Percentiles rank a stretch among this genome's conserved stretches.
phyloP scores from a whole-genome alignment of 2,888 invertebrate species.

The Pycnomerus fuliginosus region DNA sequence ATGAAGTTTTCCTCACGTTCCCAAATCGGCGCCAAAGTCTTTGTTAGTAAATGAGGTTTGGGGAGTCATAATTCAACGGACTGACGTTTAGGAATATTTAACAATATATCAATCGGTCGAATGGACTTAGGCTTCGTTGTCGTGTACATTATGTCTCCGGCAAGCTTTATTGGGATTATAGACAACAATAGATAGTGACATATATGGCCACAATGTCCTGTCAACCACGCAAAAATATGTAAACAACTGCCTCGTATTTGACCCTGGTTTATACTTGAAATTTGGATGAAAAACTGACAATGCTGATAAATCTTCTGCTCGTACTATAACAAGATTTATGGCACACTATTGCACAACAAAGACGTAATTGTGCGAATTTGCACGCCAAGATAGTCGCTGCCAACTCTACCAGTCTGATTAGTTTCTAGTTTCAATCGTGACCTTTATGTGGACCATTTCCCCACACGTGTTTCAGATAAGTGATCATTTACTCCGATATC shows the following conservation, averaged over 20 bases:
- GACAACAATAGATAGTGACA: conserved; percentile 26
- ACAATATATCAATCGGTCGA: conserved; percentile 24
- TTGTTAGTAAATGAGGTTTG: conserved; percentile 16
- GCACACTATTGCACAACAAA: too few relatives aligned
- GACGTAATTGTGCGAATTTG: too few relatives aligned
- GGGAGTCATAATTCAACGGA: conserved; percentile 21
- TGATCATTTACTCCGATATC: too few relatives aligned
- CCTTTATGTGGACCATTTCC: too few relatives aligned
- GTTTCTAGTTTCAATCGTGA: too few relatives aligned
- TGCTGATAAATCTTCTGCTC: too few relatives aligned
- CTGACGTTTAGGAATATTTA: conserved; percentile 24
- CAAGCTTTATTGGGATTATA: conserved; percentile 27
- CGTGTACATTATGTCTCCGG: conserved; percentile 22
- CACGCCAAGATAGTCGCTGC: too few relatives aligned
- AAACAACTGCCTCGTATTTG: conserved; percentile 12
- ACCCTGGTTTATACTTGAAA: conserved; percentile 8
- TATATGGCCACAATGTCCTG: conserved; percentile 18
- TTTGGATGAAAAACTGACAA: background rate
- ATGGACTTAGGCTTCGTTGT: conserved; percentile 16
- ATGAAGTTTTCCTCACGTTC: conserved; percentile 6
- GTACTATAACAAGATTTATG: too few relatives aligned
- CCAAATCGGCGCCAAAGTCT: conserved; percentile 7
- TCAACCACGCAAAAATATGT: conserved; percentile 23
- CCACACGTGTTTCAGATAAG: too few relatives aligned
- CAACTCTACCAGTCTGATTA: too few relatives aligned